Percentiles rank a stretch among this genome's conserved stretches.
These are phyloP conservation scores for Polylopha cassiicola DNA, from an alignment of 2,888 invertebrate genomes.

Conservation along the genomic window DNA sequence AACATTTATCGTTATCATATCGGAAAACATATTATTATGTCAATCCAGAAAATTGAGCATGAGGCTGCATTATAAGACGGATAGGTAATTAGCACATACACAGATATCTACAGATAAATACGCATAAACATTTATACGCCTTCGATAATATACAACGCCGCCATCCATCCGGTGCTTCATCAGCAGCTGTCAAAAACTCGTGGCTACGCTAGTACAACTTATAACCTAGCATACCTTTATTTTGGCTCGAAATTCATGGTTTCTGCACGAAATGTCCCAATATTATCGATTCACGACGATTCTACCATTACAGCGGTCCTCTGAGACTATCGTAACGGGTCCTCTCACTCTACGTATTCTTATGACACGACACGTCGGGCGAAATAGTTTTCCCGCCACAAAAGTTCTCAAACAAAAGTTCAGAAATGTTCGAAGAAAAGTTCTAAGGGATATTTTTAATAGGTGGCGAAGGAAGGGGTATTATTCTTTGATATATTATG, in stretches of 20 bases:
- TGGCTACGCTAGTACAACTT: too few relatives aligned
- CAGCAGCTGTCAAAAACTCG: too few relatives aligned
- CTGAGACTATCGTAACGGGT: slow-evolving; percentile 72
- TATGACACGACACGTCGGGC: slow-evolving; percentile 75
- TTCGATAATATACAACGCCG: too few relatives aligned
- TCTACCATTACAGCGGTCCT: slow-evolving; percentile 76
- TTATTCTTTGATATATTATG: slow-evolving; percentile 35
- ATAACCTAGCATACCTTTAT: slow-evolving; percentile 69
- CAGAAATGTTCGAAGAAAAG: slow-evolving; percentile 36
- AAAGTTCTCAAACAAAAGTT: slow-evolving; percentile 59
- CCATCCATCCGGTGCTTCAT: too few relatives aligned
- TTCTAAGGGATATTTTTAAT: slow-evolving; percentile 25
- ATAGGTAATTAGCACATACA: too few relatives aligned
- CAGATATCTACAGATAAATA: too few relatives aligned
- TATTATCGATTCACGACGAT: slow-evolving; percentile 76
- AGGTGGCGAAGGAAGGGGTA: slow-evolving; percentile 28
- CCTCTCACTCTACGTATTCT: slow-evolving; percentile 72
- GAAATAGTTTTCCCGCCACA: slow-evolving; percentile 77
- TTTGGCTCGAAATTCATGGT: slow-evolving; percentile 69
- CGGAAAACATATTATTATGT: too few relatives aligned
- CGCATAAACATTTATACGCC: too few relatives aligned
- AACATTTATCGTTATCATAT: too few relatives aligned
- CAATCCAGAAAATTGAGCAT: too few relatives aligned
- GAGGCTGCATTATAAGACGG: too few relatives aligned
- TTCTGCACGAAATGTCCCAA: slow-evolving; percentile 70